Evolutionary conservation across 2,797 vertebrate genomes (phyloP).

Genomic region (Anguilla megastoma): DNA sequence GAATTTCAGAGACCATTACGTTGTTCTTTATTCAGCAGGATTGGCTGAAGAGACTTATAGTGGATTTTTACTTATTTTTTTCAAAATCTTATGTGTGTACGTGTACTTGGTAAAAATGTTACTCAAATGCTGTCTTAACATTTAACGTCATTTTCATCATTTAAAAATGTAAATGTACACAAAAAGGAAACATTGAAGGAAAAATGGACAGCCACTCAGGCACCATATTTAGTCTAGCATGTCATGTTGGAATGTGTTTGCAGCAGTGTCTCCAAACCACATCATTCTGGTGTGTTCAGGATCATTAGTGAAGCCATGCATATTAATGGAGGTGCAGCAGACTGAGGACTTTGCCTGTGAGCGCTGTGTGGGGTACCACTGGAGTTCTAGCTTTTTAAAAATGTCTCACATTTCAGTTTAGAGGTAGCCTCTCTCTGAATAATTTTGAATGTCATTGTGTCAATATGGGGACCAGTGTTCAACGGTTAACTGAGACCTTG

Average conservation of each 20-base stretch:
- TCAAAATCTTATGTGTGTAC: neutral
- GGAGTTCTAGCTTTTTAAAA: conserved; percentile 24
- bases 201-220: conserved; percentile 7
- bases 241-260: conserved; percentile 31
- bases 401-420: conserved; percentile 23
- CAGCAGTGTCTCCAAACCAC: conserved; percentile 38
- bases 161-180: conserved; percentile 6
- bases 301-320: conserved; percentile 46
- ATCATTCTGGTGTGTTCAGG: conserved; percentile 41
- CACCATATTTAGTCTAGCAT: conserved; percentile 27
- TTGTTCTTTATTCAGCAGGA: neutral
- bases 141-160: neutral
- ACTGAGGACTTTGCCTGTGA: conserved; percentile 35
- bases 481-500: neutral
- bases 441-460: conserved; percentile 32
- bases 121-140: neutral
- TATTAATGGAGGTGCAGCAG: conserved; percentile 43
- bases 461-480: conserved; percentile 27
- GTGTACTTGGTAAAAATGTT: neutral
- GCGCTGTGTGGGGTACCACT: conserved; percentile 39
- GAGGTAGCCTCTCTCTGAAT: conserved; percentile 26
- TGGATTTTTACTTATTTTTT: neutral
- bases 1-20: neutral
- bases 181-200: conserved; percentile 26
- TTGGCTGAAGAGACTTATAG: neutral